A percentile compares a stretch with the other conserved stretches of the same genome.
These are phyloP conservation scores for Dynastes hyllus DNA, from an alignment of 2,888 invertebrate genomes.

Conservation along the genomic window DNA sequence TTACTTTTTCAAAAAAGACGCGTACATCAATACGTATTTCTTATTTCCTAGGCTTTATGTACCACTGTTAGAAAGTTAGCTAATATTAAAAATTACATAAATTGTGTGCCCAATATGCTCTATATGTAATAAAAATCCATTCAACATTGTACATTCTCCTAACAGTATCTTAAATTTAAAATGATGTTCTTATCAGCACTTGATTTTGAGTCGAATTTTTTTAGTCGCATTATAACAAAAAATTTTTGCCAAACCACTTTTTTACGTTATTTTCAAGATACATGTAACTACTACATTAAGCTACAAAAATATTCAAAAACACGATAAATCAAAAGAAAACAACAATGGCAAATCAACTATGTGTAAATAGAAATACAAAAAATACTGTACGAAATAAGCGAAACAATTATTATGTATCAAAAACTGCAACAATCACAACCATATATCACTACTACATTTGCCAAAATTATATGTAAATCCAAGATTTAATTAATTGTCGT, in stretches of 20 bases:
- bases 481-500: conserved; percentile 23
- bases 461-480: conserved; percentile 45
- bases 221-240: background rate
- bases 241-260: conserved; percentile 24
- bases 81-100: too few species aligned
- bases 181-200: conserved; percentile 52
- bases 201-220: conserved; percentile 28
- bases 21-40: too few species aligned
- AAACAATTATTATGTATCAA: conserved; percentile 45
- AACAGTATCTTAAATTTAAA: conserved; percentile 31
- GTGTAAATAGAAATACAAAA: conserved; percentile 38
- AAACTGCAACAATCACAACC: conserved; percentile 47
- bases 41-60: too few species aligned
- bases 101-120: too few species aligned
- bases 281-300: conserved; percentile 22
- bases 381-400: conserved; percentile 49
- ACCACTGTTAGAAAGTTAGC: too few species aligned
- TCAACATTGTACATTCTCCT: conserved; percentile 42
- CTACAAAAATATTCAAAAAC: conserved; percentile 9
- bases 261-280: background rate
- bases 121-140: conserved; percentile 3
- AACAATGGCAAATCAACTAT: conserved; percentile 42
- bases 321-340: conserved; percentile 22
- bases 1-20: too few species aligned
- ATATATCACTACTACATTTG: conserved; percentile 44